Base-by-base conservation (phyloP, 2,797 vertebrate species). In the Lepus townsendii region DNA sequence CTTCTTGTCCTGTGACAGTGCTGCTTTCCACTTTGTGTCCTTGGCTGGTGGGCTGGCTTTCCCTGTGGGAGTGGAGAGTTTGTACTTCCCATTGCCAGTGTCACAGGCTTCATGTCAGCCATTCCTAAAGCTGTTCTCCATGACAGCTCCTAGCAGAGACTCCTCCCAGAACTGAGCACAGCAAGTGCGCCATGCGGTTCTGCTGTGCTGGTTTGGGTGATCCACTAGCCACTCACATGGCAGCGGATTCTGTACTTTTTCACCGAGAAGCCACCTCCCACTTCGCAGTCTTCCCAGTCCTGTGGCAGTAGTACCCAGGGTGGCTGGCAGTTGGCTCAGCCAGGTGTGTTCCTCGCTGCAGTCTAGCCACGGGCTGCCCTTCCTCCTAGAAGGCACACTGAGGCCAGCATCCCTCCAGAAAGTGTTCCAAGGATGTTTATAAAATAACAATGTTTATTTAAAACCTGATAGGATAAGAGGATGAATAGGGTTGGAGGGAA, bases 401-500 rank as follows among this genome's bases (percentile, higher is more conserved):
- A 63, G 50, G 12, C 38, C 19, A 5, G 22, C 75, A 0, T 73
- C 65, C 75, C 80, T 83, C 52, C 71, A 47, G 35, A 83, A 69
- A 52, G 50, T 42, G 17, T 22, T 83, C 10, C 38, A 69, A 80
- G 30, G 32, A 11, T 50, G 7, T 35, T 38, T 72, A 0, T 65
- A 47, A 85, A 82, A 83, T 27, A 73, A 5, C n/a, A 63, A 0
- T 27, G 27, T 65, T n/a, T 24, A n/a, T 88, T 75, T 88, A 75
- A 91, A 88, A 50, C 19, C 8, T 88, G 11, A 3, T 22, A 50
- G 72, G 38, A 63, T 60, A 47, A 83, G 20, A 35, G 72, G 26
- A 69, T 11, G 20, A 9, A 0, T 3, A 12, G 1, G 3, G 24
- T 57, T 13, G 13, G 2, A 2, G 8, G 5, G 57, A 19, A 71